Conservation (phyloP, 2,113 vertebrate species). For the Mastomys natalensis region DNA sequence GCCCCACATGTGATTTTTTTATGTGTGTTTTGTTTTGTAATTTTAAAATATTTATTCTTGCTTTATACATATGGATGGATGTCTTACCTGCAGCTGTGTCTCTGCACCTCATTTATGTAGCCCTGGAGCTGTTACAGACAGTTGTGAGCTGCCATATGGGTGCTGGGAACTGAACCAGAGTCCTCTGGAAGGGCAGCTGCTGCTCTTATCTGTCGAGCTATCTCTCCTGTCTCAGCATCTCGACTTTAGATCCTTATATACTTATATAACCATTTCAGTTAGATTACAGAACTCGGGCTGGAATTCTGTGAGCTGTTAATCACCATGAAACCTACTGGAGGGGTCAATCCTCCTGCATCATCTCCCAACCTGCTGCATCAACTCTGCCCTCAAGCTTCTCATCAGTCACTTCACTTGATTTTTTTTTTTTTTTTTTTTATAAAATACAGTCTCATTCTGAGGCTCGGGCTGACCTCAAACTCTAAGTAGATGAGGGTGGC, state of each 20-base stretch:
- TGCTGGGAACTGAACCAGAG: background rate
- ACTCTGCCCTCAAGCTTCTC: background rate
- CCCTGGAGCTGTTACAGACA: background rate
- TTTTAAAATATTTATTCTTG: too few relatives aligned
- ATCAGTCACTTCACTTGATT: background rate
- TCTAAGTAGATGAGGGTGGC: background rate
- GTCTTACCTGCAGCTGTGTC: too few relatives aligned
- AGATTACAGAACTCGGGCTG: background rate
- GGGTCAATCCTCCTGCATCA: background rate
- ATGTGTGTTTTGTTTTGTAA: too few relatives aligned
- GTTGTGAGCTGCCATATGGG: background rate
- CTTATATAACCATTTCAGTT: background rate
- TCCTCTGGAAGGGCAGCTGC: background rate
- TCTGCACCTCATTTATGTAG: too few relatives aligned
- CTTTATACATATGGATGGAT: too few relatives aligned
- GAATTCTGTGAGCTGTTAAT: background rate
- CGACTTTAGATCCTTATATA: background rate
- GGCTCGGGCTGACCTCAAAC: background rate
- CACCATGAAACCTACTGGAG: background rate
- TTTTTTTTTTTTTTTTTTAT: too few relatives aligned
- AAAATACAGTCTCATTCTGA: background rate
- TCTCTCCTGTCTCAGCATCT: background rate
- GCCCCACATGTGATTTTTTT: too few relatives aligned
- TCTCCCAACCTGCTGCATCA: background rate
- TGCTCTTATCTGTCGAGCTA: background rate